These are phyloP conservation scores for Amphiduros pacificus DNA, from an alignment of 2,888 invertebrate genomes.

Conservation along the genomic window DNA sequence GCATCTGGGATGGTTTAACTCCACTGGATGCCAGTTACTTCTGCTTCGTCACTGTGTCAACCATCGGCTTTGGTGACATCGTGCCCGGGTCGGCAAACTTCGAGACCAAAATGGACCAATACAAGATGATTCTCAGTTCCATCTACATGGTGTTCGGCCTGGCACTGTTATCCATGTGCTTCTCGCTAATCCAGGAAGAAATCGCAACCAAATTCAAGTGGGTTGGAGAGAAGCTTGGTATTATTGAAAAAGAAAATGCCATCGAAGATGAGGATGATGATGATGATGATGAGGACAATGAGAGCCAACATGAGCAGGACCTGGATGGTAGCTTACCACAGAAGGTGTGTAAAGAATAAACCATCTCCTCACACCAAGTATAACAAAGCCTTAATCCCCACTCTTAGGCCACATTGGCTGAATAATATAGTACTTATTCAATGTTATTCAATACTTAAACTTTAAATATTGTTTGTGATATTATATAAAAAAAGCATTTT, in stretches of 20 bases:
- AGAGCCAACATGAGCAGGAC: too few relatives aligned
- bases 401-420: too few relatives aligned
- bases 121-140: slow-evolving; percentile 50
- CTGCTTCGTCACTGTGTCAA: slow-evolving; percentile 59
- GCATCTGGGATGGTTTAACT: slow-evolving; percentile 57
- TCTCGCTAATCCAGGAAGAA: slow-evolving; percentile 59
- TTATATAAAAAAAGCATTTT: too few relatives aligned
- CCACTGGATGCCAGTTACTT: slow-evolving; percentile 50
- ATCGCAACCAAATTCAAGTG: slow-evolving; percentile 57
- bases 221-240: slow-evolving; percentile 55
- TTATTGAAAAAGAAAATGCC: slow-evolving; percentile 44
- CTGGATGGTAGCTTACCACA: too few relatives aligned
- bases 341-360: too few relatives aligned
- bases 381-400: too few relatives aligned
- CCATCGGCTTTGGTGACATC: slow-evolving; percentile 58
- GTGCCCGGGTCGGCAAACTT: slow-evolving; percentile 39
- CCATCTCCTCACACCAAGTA: too few relatives aligned
- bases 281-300: background rate
- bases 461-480: too few relatives aligned
- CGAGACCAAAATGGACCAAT: slow-evolving; percentile 46
- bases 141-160: slow-evolving; percentile 58
- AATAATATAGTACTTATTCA: too few relatives aligned
- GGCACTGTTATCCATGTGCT: slow-evolving; percentile 61
- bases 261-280: slow-evolving; percentile 15
- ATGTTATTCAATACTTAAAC: too few relatives aligned